Evolutionary conservation across 1,140 invertebrate genomes (phyloP), one percentile per base, ranked within the genome.

Genomic region (Solenopsis invicta): DNA sequence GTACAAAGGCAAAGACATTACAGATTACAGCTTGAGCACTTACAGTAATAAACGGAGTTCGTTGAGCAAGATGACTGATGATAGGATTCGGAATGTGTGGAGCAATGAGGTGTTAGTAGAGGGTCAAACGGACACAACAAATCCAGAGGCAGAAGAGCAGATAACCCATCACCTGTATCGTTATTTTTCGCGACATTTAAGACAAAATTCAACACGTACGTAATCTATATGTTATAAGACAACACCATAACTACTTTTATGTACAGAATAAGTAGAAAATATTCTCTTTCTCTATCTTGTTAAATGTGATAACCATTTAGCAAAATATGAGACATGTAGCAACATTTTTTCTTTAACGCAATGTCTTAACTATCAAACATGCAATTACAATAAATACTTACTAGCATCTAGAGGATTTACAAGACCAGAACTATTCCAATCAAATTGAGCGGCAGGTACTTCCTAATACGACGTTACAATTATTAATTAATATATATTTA

Each of bases 361-460:
- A 82, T 29, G 9, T 29, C 5, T 34, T 37, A 84, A 84, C 13
- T n/a, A 74, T 37, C 12, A 84, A 54, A 48, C 41, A 54, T 18
- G 18, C 34, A 64, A 85, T 41, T 41, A 52, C 12, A 34, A 45
- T 87, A 76, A 84, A 93, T 95, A 96, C 96, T 96, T 96, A 97
- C 97, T 94, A 90, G 93, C 95, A 93, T 97, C 97, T 86, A 97
- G 94, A 75, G 97, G 96, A 95, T 97, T 97, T 21, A 96, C 95
- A 71, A 97, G 94, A 59, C 96, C 97, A 88, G 96, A 96, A 92
- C 95, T 96, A 89, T 95, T 96, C 96, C 97, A 97, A 93, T 97
- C 96, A 92, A 97, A 97, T 91, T 97, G 96, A 66, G 96, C 96
- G 74, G 96, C 96, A 85, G 96, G 96, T 90, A 97, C 96, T 85